Percentiles rank a stretch among this genome's conserved stretches.
Conservation (phyloP, 2,113 vertebrate species). For the Rhadina sibilatrix region DNA sequence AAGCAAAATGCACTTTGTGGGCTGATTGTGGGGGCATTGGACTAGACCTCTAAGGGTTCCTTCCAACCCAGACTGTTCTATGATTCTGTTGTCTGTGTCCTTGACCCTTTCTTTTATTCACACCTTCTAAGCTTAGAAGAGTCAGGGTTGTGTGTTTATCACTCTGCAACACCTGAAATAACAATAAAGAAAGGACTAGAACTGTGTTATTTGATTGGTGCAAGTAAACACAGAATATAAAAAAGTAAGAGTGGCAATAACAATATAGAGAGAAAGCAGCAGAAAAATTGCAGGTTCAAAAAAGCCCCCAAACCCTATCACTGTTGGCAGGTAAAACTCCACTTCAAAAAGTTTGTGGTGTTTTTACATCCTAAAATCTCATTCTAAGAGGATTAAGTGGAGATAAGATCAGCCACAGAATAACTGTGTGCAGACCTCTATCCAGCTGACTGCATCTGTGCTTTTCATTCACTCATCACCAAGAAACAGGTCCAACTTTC, state of each 20-base stretch:
- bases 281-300: neutral
- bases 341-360: neutral
- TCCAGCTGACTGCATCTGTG: neutral
- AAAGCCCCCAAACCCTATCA: neutral
- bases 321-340: neutral
- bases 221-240: neutral
- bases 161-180: neutral
- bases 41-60: neutral
- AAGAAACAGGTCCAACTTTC: neutral
- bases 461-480: neutral
- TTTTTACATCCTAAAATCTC: neutral
- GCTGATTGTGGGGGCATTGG: neutral
- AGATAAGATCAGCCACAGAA: neutral
- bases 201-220: neutral
- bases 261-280: neutral
- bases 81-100: neutral
- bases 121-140: neutral
- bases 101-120: neutral
- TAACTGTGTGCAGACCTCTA: neutral
- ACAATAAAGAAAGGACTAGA: neutral
- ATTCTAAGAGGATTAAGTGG: neutral
- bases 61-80: neutral
- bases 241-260: neutral
- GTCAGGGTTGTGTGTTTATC: accelerated
- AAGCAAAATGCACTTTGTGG: neutral